Evolutionary conservation across 2,797 vertebrate species (phyloP).

Genomic region (Enteromius mattozi): DNA sequence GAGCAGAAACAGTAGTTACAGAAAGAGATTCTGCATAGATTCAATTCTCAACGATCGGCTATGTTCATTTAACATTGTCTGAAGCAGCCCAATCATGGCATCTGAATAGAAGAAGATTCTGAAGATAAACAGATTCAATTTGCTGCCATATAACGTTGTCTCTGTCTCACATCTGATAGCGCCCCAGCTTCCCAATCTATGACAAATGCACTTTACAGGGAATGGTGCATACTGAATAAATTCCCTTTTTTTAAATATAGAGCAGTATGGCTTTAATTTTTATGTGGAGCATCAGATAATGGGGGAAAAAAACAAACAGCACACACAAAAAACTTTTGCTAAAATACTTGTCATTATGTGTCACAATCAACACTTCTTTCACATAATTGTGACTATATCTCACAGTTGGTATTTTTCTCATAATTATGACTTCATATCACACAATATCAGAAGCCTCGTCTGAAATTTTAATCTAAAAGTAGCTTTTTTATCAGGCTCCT

Average conservation of each 20-base stretch:
- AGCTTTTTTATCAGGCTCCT: too few species aligned
- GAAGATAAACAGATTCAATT: constrained; percentile 16
- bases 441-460: background rate
- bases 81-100: background rate
- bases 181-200: background rate
- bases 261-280: background rate
- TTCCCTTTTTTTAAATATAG: background rate
- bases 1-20: constrained; percentile 2
- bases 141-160: background rate
- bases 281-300: background rate
- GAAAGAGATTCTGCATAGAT: constrained; percentile 24
- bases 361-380: background rate
- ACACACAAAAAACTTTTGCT: background rate
- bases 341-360: background rate
- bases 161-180: constrained; percentile 21
- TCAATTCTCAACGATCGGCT: constrained; percentile 23
- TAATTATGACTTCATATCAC: background rate
- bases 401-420: background rate
- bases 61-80: constrained; percentile 30
- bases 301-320: background rate
- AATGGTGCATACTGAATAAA: background rate
- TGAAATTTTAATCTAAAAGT: too few species aligned
- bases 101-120: constrained; percentile 32
- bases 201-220: background rate
- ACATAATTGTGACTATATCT: background rate